Conservation (phyloP, 2,888 invertebrate genomes). For the Tanypteryx hageni region DNA sequence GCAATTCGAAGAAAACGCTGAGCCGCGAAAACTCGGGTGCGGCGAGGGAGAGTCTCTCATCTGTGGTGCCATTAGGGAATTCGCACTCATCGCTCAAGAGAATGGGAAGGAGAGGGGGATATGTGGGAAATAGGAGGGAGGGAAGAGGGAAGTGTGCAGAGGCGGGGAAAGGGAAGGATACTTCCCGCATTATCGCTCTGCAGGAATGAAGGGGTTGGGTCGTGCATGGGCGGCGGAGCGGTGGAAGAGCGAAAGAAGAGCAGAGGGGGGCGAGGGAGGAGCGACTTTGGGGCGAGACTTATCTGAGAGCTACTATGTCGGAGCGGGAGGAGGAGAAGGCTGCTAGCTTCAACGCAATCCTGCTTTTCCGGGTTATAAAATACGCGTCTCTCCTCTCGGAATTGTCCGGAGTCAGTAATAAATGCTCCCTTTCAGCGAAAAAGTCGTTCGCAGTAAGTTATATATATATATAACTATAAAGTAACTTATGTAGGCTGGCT, state of each 20-base stretch:
- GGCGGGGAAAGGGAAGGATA: too few relatives aligned
- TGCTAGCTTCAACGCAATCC: neutral
- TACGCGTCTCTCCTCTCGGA: neutral
- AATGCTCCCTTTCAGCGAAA: neutral
- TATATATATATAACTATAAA: constrained; percentile 8
- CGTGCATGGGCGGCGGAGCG: neutral
- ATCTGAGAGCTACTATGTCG: neutral
- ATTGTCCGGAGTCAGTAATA: neutral
- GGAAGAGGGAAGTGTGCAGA: too few relatives aligned
- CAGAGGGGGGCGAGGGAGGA: neutral
- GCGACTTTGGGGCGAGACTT: neutral
- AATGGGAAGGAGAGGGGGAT: too few relatives aligned
- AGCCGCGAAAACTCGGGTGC: too few relatives aligned
- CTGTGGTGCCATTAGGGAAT: too few relatives aligned
- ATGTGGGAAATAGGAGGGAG: too few relatives aligned
- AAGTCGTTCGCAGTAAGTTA: constrained; percentile 24
- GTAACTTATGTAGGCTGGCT: constrained; percentile 1
- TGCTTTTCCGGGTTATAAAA: constrained; percentile 27
- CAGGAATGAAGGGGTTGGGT: neutral
- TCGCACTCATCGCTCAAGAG: too few relatives aligned
- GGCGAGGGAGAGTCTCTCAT: too few relatives aligned
- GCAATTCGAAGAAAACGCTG: too few relatives aligned
- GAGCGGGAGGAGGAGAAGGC: neutral
- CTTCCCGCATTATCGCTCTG: neutral
- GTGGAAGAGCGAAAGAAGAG: neutral